phyloP scores from a whole-genome alignment of 1,140 invertebrate species.

The Lamellibrachia luymesi region DNA sequence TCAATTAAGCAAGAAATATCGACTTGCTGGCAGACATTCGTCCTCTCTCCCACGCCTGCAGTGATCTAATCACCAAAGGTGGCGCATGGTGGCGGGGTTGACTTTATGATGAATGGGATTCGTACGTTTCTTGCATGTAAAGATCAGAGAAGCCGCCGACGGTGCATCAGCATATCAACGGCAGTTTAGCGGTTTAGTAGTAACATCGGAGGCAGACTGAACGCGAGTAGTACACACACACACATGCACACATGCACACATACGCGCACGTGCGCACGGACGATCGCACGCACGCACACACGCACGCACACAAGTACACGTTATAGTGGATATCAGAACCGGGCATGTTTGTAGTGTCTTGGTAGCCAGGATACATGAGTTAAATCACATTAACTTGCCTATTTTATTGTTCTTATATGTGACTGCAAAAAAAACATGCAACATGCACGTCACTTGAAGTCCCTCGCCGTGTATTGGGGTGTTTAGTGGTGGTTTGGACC shows the following conservation, averaged over 20 bases:
- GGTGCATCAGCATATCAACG: not conserved
- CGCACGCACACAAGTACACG: not conserved
- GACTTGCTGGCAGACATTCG: not conserved
- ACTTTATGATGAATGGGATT: not conserved
- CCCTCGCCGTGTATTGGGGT: no score
- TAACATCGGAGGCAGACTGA: not conserved
- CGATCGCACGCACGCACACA: not conserved
- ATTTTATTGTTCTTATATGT: no score
- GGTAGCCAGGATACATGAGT: no score
- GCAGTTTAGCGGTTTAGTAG: not conserved
- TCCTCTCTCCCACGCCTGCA: not conserved
- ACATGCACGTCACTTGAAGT: no score
- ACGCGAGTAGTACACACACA: not conserved
- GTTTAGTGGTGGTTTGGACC: no score
- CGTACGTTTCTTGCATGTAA: not conserved
- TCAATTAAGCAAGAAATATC: not conserved
- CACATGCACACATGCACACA: not conserved
- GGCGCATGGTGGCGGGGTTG: no score
- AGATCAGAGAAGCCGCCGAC: not conserved
- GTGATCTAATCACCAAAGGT: not conserved
- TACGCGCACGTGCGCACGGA: not conserved
- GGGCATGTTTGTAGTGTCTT: no score
- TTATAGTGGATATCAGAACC: no score
- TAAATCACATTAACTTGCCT: no score
- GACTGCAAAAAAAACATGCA: no score